Evolutionary conservation across 2,113 vertebrate species (phyloP), one percentile per base, ranked within the genome.

Genomic region (Pelecanoides urinatrix): DNA sequence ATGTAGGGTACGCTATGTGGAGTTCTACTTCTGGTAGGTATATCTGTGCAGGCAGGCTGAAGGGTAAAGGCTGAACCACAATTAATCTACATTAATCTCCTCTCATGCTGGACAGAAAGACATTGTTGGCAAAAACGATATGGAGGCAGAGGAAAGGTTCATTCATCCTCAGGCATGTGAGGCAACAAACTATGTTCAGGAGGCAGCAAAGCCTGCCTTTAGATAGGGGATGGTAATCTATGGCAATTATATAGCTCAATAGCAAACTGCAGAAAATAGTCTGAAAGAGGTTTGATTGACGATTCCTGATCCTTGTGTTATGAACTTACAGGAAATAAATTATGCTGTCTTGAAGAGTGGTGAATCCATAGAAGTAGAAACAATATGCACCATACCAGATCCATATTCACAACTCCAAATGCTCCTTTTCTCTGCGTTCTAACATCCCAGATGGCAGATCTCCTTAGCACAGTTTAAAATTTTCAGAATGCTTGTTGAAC

Each of bases 291-390:
- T 55, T 87, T 85, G 16, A 20, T 13, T 77, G 88, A n/a, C 8
- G 3, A 73, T 63, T 84, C 59, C 34, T 52, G 22, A 71, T 77
- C 55, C 42, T 94, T 74, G 38, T 42, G 11, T 55, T 45, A 38
- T 59, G 76, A 84, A 77, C 6, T 74, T 80, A 42, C 7, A 63
- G 65, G 56, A 78, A 81, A 49, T 30, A 44, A 25, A 49, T 68
- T 56, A 49, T 2, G 0, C 30, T 82, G 70, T 29, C 74, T 87
- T 76, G 40, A 72, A 72, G 59, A 74, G 44, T 65, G 52, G 44
- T 49, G 73, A 92, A 75, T 87, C 91, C 52, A 55, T 52, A 78
- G 47, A 78, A 93, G 92, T 25, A 75, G 82, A 95, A 97, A 94
- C 83, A 95, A 81, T 45, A 82, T 76, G 45, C 83, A 38, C 42